phyloP scores from a whole-genome alignment of 1,140 invertebrate genomes.

The Sinella curviseta region DNA sequence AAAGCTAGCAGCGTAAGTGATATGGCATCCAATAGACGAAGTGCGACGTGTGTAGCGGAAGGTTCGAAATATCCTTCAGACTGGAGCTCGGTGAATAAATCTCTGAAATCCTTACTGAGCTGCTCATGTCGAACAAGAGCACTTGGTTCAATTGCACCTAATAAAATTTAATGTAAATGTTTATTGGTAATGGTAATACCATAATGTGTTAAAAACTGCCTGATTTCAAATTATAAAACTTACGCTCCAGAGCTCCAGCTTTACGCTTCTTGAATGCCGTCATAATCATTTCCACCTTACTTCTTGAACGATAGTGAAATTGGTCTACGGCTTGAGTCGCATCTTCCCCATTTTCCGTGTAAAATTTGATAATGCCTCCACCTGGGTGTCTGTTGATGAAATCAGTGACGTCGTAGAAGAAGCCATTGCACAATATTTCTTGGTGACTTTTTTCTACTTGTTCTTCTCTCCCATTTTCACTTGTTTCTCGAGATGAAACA shows the following conservation, averaged over 20 bases:
- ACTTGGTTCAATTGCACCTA: background rate
- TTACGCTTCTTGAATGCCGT: background rate
- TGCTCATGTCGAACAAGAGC: background rate
- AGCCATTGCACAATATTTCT: conserved; percentile 39
- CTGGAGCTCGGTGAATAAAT: background rate
- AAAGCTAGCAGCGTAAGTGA: too few species aligned
- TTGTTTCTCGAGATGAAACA: too few species aligned
- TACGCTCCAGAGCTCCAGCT: too few species aligned
- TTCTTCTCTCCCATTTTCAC: too few species aligned
- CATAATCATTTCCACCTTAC: background rate
- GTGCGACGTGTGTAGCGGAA: background rate
- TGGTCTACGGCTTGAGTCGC: conserved; percentile 20
- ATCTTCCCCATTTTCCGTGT: conserved; percentile 42
- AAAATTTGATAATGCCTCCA: conserved; percentile 37
- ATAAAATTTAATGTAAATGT: background rate
- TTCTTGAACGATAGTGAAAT: conserved; percentile 1
- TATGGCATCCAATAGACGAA: background rate
- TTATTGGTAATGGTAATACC: too few species aligned
- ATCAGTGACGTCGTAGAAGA: conserved; percentile 42
- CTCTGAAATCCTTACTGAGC: background rate
- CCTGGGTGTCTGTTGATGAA: too few species aligned
- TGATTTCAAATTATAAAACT: too few species aligned
- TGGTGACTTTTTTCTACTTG: too few species aligned
- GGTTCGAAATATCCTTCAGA: conserved; percentile 5
- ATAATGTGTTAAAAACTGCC: too few species aligned